phyloP scores from a whole-genome alignment of 2,888 invertebrate species.

The Osmoderma eremita region DNA sequence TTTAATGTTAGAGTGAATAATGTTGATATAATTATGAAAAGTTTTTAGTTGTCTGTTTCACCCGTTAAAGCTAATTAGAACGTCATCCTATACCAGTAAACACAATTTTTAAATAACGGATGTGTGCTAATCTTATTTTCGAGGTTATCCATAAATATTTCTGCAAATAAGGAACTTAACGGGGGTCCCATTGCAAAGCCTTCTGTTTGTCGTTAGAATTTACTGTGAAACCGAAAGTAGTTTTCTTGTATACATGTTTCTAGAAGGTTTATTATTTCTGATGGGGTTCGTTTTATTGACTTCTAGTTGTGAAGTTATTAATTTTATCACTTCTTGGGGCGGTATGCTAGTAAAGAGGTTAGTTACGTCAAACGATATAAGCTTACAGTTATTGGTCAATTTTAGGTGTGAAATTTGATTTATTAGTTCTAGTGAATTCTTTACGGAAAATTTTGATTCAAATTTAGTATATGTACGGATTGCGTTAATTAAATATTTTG shows the following conservation, averaged over 20 bases:
- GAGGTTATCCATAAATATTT: constrained; percentile 34
- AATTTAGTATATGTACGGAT: background rate
- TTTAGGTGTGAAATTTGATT: background rate
- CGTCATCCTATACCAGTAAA: constrained; percentile 37
- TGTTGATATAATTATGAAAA: constrained; percentile 29
- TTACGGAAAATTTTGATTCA: background rate
- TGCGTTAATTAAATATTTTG: background rate
- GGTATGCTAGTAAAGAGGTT: background rate
- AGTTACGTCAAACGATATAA: background rate
- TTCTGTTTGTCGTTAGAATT: too few relatives aligned
- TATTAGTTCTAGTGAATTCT: background rate
- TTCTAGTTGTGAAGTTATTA: background rate
- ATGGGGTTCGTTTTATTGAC: background rate
- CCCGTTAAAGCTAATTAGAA: constrained; percentile 25
- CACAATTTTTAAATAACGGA: constrained; percentile 29
- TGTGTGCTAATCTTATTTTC: constrained; percentile 20
- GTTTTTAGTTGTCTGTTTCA: constrained; percentile 27
- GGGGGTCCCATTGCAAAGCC: constrained; percentile 16
- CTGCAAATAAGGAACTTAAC: constrained; percentile 27
- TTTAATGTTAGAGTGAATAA: constrained; percentile 10
- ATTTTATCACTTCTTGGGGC: background rate
- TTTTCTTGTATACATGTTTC: constrained; percentile 3
- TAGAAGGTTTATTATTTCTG: background rate
- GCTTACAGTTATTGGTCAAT: background rate
- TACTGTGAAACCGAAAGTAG: constrained; percentile 1